Evolutionary conservation across 2,797 vertebrate genomes (phyloP).

Genomic region (Syngnathus rostellatus): DNA sequence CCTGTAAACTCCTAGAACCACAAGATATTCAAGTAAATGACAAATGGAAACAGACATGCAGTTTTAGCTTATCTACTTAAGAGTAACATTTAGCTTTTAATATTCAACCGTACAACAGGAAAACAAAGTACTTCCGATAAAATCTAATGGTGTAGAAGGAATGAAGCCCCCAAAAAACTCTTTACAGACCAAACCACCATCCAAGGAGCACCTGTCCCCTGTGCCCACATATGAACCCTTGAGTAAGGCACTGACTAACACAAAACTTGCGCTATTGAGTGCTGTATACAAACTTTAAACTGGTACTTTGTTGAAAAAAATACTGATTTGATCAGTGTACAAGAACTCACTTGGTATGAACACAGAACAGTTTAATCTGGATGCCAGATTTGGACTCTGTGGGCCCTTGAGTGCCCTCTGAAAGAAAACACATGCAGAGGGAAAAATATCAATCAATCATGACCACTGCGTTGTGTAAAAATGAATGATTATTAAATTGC

Average conservation of each 20-base stretch:
- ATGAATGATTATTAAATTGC: not conserved
- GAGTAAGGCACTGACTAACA: not conserved
- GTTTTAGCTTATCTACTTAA: not conserved
- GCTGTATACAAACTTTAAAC: not conserved
- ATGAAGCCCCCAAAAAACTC: not conserved
- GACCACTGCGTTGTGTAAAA: not conserved
- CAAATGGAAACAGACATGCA: not conserved
- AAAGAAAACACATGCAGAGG: conserved; percentile 25
- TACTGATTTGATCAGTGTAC: not conserved
- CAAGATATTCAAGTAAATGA: not conserved
- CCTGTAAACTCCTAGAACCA: conserved; percentile 81
- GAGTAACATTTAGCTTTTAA: not conserved
- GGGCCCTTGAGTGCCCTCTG: conserved; percentile 82
- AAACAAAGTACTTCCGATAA: not conserved
- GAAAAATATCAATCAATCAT: not conserved
- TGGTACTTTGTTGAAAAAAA: not conserved
- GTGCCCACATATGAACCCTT: not conserved
- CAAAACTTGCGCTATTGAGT: not conserved
- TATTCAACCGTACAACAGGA: not conserved
- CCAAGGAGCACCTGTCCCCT: not conserved
- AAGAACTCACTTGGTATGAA: conserved; percentile 92
- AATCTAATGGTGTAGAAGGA: not conserved
- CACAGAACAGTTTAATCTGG: conserved; percentile 96
- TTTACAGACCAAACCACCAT: not conserved
- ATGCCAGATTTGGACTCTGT: conserved; percentile 86